A percentile compares a stretch with the other conserved stretches of the same genome.
These are phyloP conservation scores for Probosciger aterrimus DNA, from an alignment of 2,113 vertebrate genomes.

Conservation along the genomic window DNA sequence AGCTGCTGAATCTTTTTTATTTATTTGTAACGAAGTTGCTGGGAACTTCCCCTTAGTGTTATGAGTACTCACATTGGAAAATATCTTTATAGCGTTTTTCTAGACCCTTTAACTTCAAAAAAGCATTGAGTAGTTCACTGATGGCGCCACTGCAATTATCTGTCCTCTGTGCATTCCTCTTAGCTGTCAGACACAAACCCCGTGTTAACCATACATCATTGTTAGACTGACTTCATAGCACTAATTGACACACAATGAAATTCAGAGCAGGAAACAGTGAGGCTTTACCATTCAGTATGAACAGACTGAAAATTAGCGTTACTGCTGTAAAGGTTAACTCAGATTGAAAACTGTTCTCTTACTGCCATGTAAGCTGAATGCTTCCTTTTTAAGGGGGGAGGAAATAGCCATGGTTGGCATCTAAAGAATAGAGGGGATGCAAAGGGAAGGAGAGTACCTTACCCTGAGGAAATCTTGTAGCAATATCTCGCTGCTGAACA, in stretches of 20 bases:
- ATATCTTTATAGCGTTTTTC: background rate
- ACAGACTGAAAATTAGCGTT: constrained; percentile 35
- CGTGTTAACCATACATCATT: constrained; percentile 38
- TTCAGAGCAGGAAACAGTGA: constrained; percentile 18
- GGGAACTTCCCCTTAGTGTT: background rate
- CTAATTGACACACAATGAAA: constrained; percentile 70
- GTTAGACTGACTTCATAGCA: constrained; percentile 42
- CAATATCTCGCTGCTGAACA: background rate
- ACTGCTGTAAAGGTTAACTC: constrained; percentile 55
- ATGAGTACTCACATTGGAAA: background rate
- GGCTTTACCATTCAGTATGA: background rate
- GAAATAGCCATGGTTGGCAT: background rate
- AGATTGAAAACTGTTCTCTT: constrained; percentile 37
- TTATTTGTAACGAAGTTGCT: background rate
- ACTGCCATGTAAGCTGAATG: background rate
- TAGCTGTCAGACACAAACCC: background rate
- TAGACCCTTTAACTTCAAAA: background rate
- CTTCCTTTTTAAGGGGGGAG: background rate
- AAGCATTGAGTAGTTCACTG: background rate
- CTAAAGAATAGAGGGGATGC: background rate
- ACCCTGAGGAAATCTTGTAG: background rate
- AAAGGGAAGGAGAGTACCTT: background rate
- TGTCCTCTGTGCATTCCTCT: background rate
- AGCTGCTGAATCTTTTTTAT: background rate
- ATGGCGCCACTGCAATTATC: background rate